phyloP scores from a whole-genome alignment of 2,113 vertebrate species.

The Plotosus lineatus region DNA sequence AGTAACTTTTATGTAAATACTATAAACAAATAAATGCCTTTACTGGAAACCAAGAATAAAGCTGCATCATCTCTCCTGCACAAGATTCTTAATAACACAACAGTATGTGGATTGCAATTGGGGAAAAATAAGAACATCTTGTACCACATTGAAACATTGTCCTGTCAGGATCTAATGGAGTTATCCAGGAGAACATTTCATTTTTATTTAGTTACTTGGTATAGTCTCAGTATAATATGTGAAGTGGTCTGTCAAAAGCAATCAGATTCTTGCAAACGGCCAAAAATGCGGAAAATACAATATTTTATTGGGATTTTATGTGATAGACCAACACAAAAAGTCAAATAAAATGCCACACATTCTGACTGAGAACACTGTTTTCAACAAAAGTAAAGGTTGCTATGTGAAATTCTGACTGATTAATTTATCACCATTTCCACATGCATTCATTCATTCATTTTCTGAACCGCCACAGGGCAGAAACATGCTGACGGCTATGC shows the following conservation, averaged over 20 bases:
- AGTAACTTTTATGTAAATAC: constrained; percentile 3
- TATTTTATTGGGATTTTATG: no score
- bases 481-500: no score
- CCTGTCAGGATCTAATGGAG: neutral
- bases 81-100: neutral
- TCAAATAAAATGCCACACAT: no score
- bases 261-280: neutral
- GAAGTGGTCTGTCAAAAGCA: neutral
- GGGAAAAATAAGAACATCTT: neutral
- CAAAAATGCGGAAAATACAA: neutral
- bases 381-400: no score
- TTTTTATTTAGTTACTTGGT: neutral
- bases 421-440: no score
- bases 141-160: neutral
- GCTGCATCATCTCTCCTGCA: neutral
- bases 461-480: no score
- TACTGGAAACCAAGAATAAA: constrained; percentile 22
- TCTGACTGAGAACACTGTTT: no score
- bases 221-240: neutral
- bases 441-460: no score
- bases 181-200: neutral
- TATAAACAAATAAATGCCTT: constrained; percentile 27
- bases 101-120: neutral
- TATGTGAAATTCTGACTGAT: no score
- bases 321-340: no score